phyloP scores from a whole-genome alignment of 1,140 invertebrate genomes.

The Potamilus streckersoni region DNA sequence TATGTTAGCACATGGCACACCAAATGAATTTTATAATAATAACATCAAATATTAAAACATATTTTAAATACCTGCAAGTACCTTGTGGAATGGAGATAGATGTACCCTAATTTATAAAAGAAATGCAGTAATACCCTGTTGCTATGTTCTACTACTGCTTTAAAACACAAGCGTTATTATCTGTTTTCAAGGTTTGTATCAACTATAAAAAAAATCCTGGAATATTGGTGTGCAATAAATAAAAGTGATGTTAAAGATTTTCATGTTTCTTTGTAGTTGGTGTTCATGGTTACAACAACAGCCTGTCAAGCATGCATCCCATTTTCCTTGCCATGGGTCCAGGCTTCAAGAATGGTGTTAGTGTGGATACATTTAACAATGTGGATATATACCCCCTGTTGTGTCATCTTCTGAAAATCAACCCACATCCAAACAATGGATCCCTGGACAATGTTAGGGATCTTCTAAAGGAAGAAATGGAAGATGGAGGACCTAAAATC shows the following conservation, averaged over 20 bases:
- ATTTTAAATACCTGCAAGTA: too few relatives aligned
- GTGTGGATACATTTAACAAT: conserved; percentile 72
- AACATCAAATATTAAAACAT: too few relatives aligned
- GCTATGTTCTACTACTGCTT: neutral
- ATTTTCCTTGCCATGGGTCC: conserved; percentile 80
- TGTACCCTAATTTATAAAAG: too few relatives aligned
- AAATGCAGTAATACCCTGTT: neutral
- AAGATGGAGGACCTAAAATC: neutral
- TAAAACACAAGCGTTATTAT: neutral
- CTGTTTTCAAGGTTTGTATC: neutral
- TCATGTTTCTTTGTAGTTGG: conserved; percentile 36
- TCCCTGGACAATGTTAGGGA: conserved; percentile 33
- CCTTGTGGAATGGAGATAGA: too few relatives aligned
- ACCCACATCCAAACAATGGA: conserved; percentile 59
- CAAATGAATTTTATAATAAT: too few relatives aligned
- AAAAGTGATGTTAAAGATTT: neutral
- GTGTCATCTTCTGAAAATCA: conserved; percentile 72
- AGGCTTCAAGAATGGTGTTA: conserved; percentile 71
- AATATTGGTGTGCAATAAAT: neutral
- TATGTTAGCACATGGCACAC: too few relatives aligned
- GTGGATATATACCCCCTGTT: conserved; percentile 79
- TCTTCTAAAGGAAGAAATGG: conserved; percentile 20
- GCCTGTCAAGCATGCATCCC: conserved; percentile 73
- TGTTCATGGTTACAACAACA: conserved; percentile 59
- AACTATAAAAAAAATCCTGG: too few relatives aligned